phyloP scores from a whole-genome alignment of 1,140 invertebrate species.

The Mylabris phalerata region DNA sequence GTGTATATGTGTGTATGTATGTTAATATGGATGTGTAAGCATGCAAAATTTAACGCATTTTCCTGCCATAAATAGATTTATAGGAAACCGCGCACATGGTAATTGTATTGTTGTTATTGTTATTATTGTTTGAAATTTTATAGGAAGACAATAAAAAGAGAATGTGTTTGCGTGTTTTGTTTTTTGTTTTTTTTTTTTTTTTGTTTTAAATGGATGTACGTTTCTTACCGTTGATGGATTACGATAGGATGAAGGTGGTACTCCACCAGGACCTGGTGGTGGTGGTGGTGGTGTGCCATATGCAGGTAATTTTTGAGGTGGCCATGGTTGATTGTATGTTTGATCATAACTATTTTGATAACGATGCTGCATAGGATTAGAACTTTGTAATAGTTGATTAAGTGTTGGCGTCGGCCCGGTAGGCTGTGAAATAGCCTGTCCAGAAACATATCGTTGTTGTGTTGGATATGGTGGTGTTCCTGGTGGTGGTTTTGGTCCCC shows the following conservation, averaged over 20 bases:
- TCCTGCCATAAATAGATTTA: conserved; percentile 14
- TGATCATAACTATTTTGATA: conserved; percentile 39
- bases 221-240: conserved; percentile 37
- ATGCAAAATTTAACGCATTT: not conserved
- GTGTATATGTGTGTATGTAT: too few relatives aligned
- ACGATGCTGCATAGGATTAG: conserved; percentile 35
- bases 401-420: conserved; percentile 84
- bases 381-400: conserved; percentile 62
- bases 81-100: conserved; percentile 4
- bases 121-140: too few relatives aligned
- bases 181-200: too few relatives aligned
- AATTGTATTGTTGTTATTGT: not conserved
- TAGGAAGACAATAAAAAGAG: too few relatives aligned
- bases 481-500: conserved; percentile 32
- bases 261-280: conserved; percentile 17
- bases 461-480: conserved; percentile 20
- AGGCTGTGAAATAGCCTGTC: conserved; percentile 64
- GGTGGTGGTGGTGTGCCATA: conserved; percentile 20
- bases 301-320: conserved; percentile 31
- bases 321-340: conserved; percentile 37
- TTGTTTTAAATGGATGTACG: not conserved
- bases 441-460: conserved; percentile 53
- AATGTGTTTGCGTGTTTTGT: too few relatives aligned
- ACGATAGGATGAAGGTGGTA: conserved; percentile 33
- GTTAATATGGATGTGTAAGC: too few relatives aligned